phyloP scores from a whole-genome alignment of 2,888 invertebrate species.

The Drosophila affinis region DNA sequence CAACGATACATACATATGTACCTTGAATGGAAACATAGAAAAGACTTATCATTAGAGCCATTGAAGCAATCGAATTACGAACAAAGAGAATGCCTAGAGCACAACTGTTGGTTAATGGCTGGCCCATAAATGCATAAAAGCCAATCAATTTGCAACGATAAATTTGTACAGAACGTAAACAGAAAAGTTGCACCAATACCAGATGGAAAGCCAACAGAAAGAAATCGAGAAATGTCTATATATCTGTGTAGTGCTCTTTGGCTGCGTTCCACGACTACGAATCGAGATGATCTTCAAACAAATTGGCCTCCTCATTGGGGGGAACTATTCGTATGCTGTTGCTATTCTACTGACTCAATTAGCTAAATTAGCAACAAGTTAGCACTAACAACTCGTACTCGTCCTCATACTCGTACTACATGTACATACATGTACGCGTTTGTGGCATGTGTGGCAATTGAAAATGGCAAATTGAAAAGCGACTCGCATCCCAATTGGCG shows the following conservation, averaged over 20 bases:
- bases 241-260: not conserved
- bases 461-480: constrained; percentile 66
- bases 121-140: constrained; percentile 46
- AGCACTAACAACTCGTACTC: constrained; percentile 45
- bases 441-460: constrained; percentile 24
- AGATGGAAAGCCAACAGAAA: constrained; percentile 49
- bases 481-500: constrained; percentile 55
- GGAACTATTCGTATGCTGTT: not conserved
- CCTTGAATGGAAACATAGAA: not conserved
- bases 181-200: constrained; percentile 30
- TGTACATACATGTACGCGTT: constrained; percentile 29
- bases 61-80: constrained; percentile 40
- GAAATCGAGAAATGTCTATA: constrained; percentile 27
- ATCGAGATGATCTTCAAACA: constrained; percentile 40
- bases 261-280: constrained; percentile 26
- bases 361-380: constrained; percentile 66
- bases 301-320: constrained; percentile 27
- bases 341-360: constrained; percentile 70
- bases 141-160: constrained; percentile 47
- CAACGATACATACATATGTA: not conserved
- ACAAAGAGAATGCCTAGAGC: constrained; percentile 25
- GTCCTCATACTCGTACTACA: too few species aligned
- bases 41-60: not conserved
- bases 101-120: constrained; percentile 48
- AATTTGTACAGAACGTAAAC: constrained; percentile 38